Base-by-base conservation (phyloP, 1,140 invertebrate genomes). In the Andrena cerasifolii region DNA sequence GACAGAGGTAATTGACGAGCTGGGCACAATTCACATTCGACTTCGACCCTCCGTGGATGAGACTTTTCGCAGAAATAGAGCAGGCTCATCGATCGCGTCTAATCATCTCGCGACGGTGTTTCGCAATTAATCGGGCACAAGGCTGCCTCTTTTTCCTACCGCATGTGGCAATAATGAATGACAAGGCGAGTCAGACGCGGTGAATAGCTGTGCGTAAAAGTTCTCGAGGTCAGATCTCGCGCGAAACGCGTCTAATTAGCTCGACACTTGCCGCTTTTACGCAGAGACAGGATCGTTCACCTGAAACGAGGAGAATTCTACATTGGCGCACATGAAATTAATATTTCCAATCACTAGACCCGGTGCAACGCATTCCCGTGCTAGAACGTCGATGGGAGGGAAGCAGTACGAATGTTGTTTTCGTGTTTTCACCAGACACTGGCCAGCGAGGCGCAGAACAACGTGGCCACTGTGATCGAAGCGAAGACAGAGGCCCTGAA, bases 1-100 rank as follows among this genome's bases (percentile, higher is more conserved):
- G 82, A 82, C 85, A 61, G 89, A 92, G 92, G 91, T 93, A 93
- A 93, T 73, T 77, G 74, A 31, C 18, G 45, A 61, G 5, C 47
- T n/a, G n/a, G 18, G 49, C 28, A 58, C 54, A 16, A 36, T 59
- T 47, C 28, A 14, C 14, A 6, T 47, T 6, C 21, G 4, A 14
- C 18, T 7, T 36, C 40, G 0, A n/a, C 3, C 18, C 18, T 49
- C 18, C 18, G 2, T 0, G 4, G 14, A 1, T 5, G 6, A 49
- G 4, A 6, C 12, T 49, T 49, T 12, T 49, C 18, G 1, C 4
- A n/a, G 4, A 6, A 14, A 54, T 6, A 26, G 47, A 28, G 14
- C 33, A 10, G 12, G 36, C 21, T n/a, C 36, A 61, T 12, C 21
- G 43, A 45, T 14, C 18, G 21, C 16, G 3, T 18, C 16, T 16